Evolutionary conservation across 2,888 invertebrate species (phyloP).

Genomic region (Agonopterix subpropinquella): DNA sequence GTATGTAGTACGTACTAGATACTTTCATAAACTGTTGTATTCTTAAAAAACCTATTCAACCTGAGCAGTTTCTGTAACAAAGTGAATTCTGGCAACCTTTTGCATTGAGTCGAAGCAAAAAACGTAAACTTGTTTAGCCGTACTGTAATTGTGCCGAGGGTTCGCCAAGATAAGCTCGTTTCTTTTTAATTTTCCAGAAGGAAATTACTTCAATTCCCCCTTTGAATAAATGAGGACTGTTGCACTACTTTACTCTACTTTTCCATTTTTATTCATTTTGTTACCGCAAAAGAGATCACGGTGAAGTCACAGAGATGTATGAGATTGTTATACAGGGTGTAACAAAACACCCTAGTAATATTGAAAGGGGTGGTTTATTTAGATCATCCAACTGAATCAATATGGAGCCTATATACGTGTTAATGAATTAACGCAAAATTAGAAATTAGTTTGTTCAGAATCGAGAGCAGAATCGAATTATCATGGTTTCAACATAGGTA

Average conservation of each 20-base stretch:
- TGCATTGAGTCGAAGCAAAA: constrained; percentile 11
- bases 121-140: constrained; percentile 37
- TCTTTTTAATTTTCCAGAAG: constrained; percentile 61
- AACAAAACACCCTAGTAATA: neutral
- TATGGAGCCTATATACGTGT: too few relatives aligned
- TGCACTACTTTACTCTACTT: constrained; percentile 34
- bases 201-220: constrained; percentile 58
- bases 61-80: neutral
- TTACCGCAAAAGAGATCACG: constrained; percentile 32
- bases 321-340: constrained; percentile 18
- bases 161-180: constrained; percentile 55
- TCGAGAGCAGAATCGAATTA: too few relatives aligned
- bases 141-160: constrained; percentile 48
- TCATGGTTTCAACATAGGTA: too few relatives aligned
- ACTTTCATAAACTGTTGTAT: neutral
- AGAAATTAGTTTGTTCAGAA: too few relatives aligned
- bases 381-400: too few relatives aligned
- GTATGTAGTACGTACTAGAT: neutral
- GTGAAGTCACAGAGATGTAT: constrained; percentile 28
- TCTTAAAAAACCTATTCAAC: neutral
- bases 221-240: constrained; percentile 55
- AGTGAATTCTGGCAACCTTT: neutral
- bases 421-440: too few relatives aligned
- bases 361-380: too few relatives aligned
- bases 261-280: constrained; percentile 32